Percentiles rank a stretch among this genome's conserved stretches.
phyloP scores from a whole-genome alignment of 2,888 invertebrate species.

The Labia minor region DNA sequence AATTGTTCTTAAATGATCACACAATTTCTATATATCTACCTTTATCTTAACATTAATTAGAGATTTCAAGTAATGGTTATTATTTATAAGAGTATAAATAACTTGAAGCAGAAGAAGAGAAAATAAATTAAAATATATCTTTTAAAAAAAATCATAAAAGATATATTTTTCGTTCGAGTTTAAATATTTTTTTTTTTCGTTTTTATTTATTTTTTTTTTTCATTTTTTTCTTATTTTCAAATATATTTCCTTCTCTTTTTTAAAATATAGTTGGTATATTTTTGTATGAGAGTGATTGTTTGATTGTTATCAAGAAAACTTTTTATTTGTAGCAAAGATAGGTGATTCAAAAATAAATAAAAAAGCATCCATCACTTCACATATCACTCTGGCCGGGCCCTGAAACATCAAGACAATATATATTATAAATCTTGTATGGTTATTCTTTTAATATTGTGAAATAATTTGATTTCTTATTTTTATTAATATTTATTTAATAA shows the following conservation, averaged over 20 bases:
- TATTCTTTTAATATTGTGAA: too few species aligned
- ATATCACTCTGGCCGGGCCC: constrained; percentile 52
- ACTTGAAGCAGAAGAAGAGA: background rate
- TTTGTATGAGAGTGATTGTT: background rate
- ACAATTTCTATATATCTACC: too few species aligned
- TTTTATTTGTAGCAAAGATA: background rate
- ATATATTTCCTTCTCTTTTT: background rate
- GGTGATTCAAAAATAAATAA: background rate
- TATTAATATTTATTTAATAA: too few species aligned
- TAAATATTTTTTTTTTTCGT: constrained; percentile 3
- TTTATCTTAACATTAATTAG: too few species aligned
- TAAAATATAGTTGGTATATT: background rate
- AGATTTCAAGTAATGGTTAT: background rate
- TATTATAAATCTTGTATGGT: background rate
- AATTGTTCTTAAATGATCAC: too few species aligned
- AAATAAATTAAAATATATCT: background rate
- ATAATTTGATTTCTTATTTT: too few species aligned
- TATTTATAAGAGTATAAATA: constrained; percentile 5
- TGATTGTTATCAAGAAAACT: background rate
- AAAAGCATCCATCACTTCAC: constrained; percentile 34
- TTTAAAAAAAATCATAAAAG: background rate
- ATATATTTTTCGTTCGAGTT: background rate
- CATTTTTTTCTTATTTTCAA: too few species aligned
- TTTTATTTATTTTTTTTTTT: too few species aligned
- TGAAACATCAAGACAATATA: constrained; percentile 35